Conservation (phyloP, 2,113 vertebrate genomes). For the Hiodon tergisus region DNA sequence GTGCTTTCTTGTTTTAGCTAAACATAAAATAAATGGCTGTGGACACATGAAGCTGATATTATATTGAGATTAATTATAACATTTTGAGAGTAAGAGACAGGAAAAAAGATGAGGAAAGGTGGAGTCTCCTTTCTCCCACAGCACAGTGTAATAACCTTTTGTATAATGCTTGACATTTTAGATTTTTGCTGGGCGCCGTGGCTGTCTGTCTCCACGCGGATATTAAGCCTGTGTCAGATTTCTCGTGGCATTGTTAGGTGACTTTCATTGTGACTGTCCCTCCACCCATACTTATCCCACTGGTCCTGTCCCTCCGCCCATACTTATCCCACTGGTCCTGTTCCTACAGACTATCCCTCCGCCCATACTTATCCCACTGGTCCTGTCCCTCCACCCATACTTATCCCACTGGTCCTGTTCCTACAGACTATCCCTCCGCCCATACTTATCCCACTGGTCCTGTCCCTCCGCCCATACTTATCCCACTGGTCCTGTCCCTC, state of each 20-base stretch:
- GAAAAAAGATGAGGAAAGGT: not conserved
- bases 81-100: slow-evolving; percentile 36
- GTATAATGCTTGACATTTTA: slow-evolving; percentile 83
- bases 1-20: too few relatives aligned
- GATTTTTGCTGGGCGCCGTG: slow-evolving; percentile 66
- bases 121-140: slow-evolving; percentile 38
- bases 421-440: too few relatives aligned
- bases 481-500: slow-evolving; percentile 16
- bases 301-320: slow-evolving; percentile 9
- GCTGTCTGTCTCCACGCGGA: slow-evolving; percentile 62
- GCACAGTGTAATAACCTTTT: slow-evolving; percentile 76
- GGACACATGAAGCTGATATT: slow-evolving; percentile 23
- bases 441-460: too few relatives aligned
- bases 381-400: slow-evolving; percentile 22
- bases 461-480: too few relatives aligned
- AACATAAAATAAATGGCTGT: too few relatives aligned
- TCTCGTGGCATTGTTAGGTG: slow-evolving; percentile 81
- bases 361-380: too few relatives aligned
- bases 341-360: too few relatives aligned
- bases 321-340: too few relatives aligned
- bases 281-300: not conserved
- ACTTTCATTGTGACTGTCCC: slow-evolving; percentile 66
- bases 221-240: slow-evolving; percentile 74
- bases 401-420: too few relatives aligned
- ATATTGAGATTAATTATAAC: slow-evolving; percentile 41